Evolutionary conservation across 1,140 invertebrate genomes (phyloP), one percentile per base, ranked within the genome.

Genomic region (Drosophila persimilis): DNA sequence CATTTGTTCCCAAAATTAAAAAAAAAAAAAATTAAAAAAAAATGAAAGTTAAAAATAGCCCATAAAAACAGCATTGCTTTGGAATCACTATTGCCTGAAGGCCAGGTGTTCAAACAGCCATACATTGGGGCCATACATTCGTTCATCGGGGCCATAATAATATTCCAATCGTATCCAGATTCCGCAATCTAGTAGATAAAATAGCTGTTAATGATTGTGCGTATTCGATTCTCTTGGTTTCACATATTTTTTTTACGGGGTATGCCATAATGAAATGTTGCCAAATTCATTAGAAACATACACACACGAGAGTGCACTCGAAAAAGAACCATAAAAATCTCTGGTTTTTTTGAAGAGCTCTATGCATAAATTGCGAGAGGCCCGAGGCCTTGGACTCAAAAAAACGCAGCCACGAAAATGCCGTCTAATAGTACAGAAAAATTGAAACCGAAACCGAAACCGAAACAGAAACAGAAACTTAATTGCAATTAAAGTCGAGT

Each of bases 401-500:
- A 77, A 77, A 76, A 61, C 53, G 35, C 46, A 52, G 52, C 35
- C 35, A 13, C 35, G 11, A 39, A 39, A 39, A 39, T 39, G 13
- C 5, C 35, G 35, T 13, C 13, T 39, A 39, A 39, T 39, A 71
- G 26, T 45, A 60, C 24, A 5, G 5, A 50, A 60, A 77, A 71
- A 81, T 44, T 57, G 73, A 73, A 73, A 74, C 66, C 54, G 56
- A 76, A 73, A 74, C 66, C 54, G 56, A 76, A 80, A 80, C 62
- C 67, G 55, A 76, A 80, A 78, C 74, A 58, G 55, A 73, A 80
- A 78, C 74, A 66, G 75, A 73, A 81, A 86, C 77, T 75, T 85
- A 85, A 85, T 85, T 85, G 81, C 81, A 85, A 85, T 85, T 85
- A 85, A 86, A 85, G 69, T 67, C 58, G 69, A 80, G 77, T 80